phyloP scores from a whole-genome alignment of 2,888 invertebrate species.

The Boloria selene region DNA sequence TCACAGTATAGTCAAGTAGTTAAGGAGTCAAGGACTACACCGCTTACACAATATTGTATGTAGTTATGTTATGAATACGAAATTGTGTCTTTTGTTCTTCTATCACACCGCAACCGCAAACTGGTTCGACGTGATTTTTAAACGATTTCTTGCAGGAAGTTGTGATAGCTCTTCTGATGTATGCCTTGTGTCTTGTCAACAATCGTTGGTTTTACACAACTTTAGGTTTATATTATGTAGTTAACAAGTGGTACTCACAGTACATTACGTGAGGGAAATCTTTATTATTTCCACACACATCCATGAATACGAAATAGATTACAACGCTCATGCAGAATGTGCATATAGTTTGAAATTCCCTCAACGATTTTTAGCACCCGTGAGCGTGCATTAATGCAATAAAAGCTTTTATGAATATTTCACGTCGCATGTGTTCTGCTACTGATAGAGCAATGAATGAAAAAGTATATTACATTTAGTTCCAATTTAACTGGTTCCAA shows the following conservation, averaged over 20 bases:
- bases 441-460: conserved; percentile 13
- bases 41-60: too few species aligned
- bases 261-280: background rate
- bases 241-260: background rate
- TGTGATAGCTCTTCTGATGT: too few species aligned
- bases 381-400: conserved; percentile 73
- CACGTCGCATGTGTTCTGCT: conserved; percentile 44
- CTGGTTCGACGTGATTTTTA: too few species aligned
- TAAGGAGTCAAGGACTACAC: too few species aligned
- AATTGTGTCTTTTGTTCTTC: too few species aligned
- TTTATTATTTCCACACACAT: conserved; percentile 1
- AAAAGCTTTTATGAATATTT: conserved; percentile 55
- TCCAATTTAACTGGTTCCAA: background rate
- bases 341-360: conserved; percentile 48
- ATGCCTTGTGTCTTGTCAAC: too few species aligned
- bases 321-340: conserved; percentile 15
- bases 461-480: background rate
- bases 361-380: conserved; percentile 50
- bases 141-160: too few species aligned
- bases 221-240: background rate
- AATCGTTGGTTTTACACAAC: too few species aligned
- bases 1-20: too few species aligned
- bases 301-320: conserved; percentile 9
- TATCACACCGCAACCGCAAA: too few species aligned
- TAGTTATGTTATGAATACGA: too few species aligned